phyloP scores from a whole-genome alignment of 2,797 vertebrate genomes.

The Dipus sagitta region DNA sequence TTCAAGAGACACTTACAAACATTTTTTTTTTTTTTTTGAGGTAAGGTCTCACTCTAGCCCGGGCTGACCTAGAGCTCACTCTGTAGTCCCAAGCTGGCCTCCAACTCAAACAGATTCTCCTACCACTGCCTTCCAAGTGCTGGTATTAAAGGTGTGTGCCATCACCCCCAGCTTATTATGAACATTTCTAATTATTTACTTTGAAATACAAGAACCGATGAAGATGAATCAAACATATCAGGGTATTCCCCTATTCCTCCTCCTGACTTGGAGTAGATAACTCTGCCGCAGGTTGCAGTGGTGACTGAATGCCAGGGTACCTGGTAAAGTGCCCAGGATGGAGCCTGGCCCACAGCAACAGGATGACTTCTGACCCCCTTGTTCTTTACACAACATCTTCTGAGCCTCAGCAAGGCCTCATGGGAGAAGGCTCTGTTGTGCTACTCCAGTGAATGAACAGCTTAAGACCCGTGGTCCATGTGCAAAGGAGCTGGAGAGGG shows the following conservation, averaged over 20 bases:
- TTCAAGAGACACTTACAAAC: not conserved
- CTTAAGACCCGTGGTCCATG: not conserved
- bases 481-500: not conserved
- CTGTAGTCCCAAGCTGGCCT: too few relatives aligned
- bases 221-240: not conserved
- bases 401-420: not conserved
- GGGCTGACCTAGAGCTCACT: too few relatives aligned
- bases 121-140: too few relatives aligned
- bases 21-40: too few relatives aligned
- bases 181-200: not conserved
- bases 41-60: too few relatives aligned
- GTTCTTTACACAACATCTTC: not conserved
- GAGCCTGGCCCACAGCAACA: not conserved
- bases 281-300: not conserved
- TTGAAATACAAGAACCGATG: constrained; percentile 30
- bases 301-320: not conserved
- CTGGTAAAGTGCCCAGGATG: not conserved
- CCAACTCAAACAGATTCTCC: too few relatives aligned
- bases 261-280: constrained; percentile 10
- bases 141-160: too few relatives aligned
- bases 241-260: not conserved
- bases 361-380: not conserved
- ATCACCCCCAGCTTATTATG: not conserved
- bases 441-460: not conserved
- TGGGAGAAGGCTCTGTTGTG: not conserved